Evolutionary conservation across 2,113 vertebrate species (phyloP).

Genomic region (Rhinichthys klamathensis): DNA sequence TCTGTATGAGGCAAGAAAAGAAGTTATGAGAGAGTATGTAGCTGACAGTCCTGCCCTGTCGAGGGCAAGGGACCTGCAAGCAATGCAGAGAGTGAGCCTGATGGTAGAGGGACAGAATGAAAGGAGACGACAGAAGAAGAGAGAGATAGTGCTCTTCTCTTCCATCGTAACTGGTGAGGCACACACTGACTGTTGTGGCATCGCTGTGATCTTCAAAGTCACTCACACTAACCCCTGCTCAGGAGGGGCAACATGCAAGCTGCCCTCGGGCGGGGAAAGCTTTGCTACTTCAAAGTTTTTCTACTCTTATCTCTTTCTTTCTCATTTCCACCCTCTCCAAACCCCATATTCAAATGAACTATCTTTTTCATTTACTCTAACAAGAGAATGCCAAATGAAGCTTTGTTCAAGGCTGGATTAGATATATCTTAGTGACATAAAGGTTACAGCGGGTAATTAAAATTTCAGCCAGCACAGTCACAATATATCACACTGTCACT

Average conservation of each 20-base stretch:
- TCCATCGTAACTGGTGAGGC: slow-evolving; percentile 48
- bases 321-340: background rate
- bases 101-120: slow-evolving; percentile 30
- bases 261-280: slow-evolving; percentile 54
- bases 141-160: slow-evolving; percentile 46
- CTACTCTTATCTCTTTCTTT: slow-evolving; percentile 22
- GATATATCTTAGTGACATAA: slow-evolving; percentile 42
- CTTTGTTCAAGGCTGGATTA: slow-evolving; percentile 43
- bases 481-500: slow-evolving; percentile 45
- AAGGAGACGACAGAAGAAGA: background rate
- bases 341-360: slow-evolving; percentile 34
- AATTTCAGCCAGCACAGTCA: slow-evolving; percentile 49
- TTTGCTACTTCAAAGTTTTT: slow-evolving; percentile 58
- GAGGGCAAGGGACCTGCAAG: background rate
- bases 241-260: slow-evolving; percentile 42
- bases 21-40: slow-evolving; percentile 45
- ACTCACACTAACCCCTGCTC: slow-evolving; percentile 8
- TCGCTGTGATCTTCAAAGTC: slow-evolving; percentile 60
- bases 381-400: background rate
- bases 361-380: slow-evolving; percentile 47
- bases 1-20: slow-evolving; percentile 16
- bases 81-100: slow-evolving; percentile 33
- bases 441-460: slow-evolving; percentile 56
- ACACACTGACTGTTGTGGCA: slow-evolving; percentile 52
- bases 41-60: background rate